Evolutionary conservation across 2,797 vertebrate genomes (phyloP).

Genomic region (Rhynchonycteris naso): DNA sequence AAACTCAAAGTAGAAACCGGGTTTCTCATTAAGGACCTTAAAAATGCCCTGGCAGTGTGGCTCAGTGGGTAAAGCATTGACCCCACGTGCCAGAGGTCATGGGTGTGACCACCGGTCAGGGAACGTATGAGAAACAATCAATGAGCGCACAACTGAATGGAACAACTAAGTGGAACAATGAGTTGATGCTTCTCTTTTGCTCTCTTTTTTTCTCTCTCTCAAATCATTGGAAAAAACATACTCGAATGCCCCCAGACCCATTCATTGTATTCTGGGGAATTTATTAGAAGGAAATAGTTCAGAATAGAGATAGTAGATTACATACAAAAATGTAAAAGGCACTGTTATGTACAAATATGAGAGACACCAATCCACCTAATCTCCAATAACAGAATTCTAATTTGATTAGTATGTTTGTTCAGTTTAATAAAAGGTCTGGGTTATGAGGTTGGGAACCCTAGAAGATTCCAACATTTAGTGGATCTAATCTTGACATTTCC

Average conservation of each 20-base stretch:
- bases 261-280: neutral
- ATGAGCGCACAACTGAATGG: too few species aligned
- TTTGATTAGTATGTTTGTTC: neutral
- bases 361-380: neutral
- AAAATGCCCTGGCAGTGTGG: neutral
- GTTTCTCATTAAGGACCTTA: neutral
- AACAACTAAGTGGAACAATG: too few species aligned
- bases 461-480: neutral
- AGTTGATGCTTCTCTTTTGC: too few species aligned
- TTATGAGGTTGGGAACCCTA: neutral
- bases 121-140: too few species aligned
- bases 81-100: too few species aligned
- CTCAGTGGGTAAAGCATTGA: too few species aligned
- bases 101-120: too few species aligned
- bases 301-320: neutral
- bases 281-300: neutral
- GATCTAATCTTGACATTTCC: neutral
- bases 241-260: neutral
- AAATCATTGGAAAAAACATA: too few species aligned
- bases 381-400: neutral
- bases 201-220: too few species aligned
- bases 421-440: neutral
- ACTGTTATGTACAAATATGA: neutral
- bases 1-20: neutral
- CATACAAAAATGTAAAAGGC: neutral